These are phyloP conservation scores for Artemia franciscana DNA, from an alignment of 1,140 invertebrate species.

Conservation along the genomic window DNA sequence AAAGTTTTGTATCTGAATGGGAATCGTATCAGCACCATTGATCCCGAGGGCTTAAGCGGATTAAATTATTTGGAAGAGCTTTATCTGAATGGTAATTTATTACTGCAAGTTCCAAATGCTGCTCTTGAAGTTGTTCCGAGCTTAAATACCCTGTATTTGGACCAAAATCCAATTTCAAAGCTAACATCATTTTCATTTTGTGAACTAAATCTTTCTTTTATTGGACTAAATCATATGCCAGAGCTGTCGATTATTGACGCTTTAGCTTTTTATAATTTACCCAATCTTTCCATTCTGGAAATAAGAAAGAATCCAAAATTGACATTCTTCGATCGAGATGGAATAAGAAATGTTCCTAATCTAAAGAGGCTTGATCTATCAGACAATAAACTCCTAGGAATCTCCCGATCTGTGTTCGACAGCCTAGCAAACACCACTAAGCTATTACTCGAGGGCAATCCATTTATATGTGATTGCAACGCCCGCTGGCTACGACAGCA, in stretches of 20 bases:
- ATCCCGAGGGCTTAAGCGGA: constrained; percentile 16
- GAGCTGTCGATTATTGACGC: constrained; percentile 20
- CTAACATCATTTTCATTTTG: constrained; percentile 19
- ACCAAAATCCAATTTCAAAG: constrained; percentile 15
- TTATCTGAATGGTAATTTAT: constrained; percentile 14
- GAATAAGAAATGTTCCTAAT: constrained; percentile 19
- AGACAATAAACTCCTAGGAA: constrained; percentile 20
- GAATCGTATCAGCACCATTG: constrained; percentile 15
- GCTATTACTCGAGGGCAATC: constrained; percentile 22
- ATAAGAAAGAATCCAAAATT: constrained; percentile 21
- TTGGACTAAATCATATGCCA: constrained; percentile 20
- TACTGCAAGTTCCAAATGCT: constrained; percentile 14
- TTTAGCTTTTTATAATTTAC: constrained; percentile 22
- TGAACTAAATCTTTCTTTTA: constrained; percentile 16
- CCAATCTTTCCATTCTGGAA: constrained; percentile 17
- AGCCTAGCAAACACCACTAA: constrained; percentile 16
- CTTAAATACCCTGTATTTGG: constrained; percentile 13
- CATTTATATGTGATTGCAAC: constrained; percentile 26
- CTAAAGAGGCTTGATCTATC: constrained; percentile 20
- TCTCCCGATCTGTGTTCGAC: constrained; percentile 16
- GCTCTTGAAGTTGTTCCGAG: constrained; percentile 14
- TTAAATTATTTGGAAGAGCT: constrained; percentile 13
- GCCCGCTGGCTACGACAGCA: constrained; percentile 20
- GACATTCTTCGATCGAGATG: constrained; percentile 20
- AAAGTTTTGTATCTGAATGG: constrained; percentile 12